Evolutionary conservation across 2,888 invertebrate species (phyloP), one percentile per base, ranked within the genome.

Genomic region (Thereva unica): DNA sequence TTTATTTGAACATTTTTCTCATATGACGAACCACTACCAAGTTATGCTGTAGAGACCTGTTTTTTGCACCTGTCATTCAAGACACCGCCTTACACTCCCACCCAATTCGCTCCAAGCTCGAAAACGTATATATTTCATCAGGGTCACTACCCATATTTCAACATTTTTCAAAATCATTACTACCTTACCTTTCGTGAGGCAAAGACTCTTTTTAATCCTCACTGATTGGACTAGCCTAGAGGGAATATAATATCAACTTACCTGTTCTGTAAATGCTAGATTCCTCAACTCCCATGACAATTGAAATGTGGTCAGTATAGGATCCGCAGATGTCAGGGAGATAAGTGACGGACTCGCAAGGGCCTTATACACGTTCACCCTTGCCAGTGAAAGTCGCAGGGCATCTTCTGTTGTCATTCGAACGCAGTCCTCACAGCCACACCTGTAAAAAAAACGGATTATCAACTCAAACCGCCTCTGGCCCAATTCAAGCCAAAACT

Each of bases 311-410:
- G 96, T 96, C 71, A 96, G 83, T 64, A 97, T 87, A 1, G 97
- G 97, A 82, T 97, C 97, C 67, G 87, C 89, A 6, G 95, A 94
- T 41, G 95, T 95, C 42, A 97, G 83, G 0, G 95, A 94, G 71
- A 97, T 97, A 57, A 97, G 86, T 0, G 96, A 96, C 0, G 97
- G 95, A 75, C 94, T 94, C 0, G 96, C 91, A 64, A 97, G 82
- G 0, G 97, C 97, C 70, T 90, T 87, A 82, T 97, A 97, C 74
- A 95, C 92, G 77, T 97, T 96, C 57, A 97, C 89, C 35, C 97
- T 87, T 0, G 94, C 92, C 65, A 93, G 83, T 0, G 96, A 96
- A 76, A 95, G 88, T 57, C 93, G 84, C 70, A 94, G 80, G 0
- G 90, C 89, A 74, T 91, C 91, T 70, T 90, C 90, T 5, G 86